Conservation (phyloP, 2,113 vertebrate species). For the Dinomys branickii region DNA sequence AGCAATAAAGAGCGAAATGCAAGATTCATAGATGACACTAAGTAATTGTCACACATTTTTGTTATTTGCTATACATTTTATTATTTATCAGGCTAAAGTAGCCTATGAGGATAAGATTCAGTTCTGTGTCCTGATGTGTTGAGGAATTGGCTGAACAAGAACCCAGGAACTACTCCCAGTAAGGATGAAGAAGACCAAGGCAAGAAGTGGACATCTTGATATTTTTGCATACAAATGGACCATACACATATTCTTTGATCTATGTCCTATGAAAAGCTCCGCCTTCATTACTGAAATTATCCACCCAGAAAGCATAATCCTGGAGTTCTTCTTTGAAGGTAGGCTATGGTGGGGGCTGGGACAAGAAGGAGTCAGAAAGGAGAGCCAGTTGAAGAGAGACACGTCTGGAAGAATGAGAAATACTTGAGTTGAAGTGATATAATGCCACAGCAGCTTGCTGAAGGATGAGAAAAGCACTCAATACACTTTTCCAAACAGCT, state of each 20-base stretch:
- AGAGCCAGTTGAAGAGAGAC: slow-evolving; percentile 16
- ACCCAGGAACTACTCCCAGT: slow-evolving; percentile 1
- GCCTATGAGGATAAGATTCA: not conserved
- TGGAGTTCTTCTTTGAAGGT: slow-evolving; percentile 27
- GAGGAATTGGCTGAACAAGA: not conserved
- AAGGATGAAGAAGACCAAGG: not conserved
- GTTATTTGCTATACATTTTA: not conserved
- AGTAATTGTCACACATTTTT: not conserved
- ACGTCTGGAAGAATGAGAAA: slow-evolving; percentile 39
- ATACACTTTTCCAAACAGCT: slow-evolving; percentile 63
- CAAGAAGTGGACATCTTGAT: not conserved
- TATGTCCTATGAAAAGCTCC: slow-evolving; percentile 70
- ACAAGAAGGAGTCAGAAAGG: not conserved
- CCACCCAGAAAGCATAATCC: slow-evolving; percentile 78
- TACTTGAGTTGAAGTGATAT: slow-evolving; percentile 48
- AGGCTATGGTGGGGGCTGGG: not conserved
- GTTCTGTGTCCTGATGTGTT: not conserved
- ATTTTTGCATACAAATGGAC: slow-evolving; percentile 75
- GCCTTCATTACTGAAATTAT: slow-evolving; percentile 73
- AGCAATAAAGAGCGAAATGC: not conserved
- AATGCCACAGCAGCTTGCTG: slow-evolving; percentile 64
- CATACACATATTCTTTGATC: slow-evolving; percentile 71
- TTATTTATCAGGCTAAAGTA: not conserved
- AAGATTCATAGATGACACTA: not conserved
- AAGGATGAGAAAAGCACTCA: slow-evolving; percentile 73